A percentile compares a stretch with the other conserved stretches of the same genome.
phyloP scores from a whole-genome alignment of 2,797 vertebrate genomes.

The Strix occidentalis region DNA sequence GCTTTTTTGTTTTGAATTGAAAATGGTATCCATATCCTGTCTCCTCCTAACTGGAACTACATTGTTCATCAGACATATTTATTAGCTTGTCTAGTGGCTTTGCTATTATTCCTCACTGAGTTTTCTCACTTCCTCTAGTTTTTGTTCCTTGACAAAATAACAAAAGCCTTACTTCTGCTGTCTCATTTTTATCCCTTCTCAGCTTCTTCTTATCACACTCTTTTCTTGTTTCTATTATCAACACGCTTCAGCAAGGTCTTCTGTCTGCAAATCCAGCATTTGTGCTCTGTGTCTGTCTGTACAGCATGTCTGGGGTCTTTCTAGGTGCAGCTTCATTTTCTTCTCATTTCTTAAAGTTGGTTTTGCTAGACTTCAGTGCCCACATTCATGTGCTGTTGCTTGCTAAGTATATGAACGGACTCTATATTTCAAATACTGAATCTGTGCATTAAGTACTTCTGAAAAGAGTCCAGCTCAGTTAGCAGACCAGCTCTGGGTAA shows the following conservation, averaged over 20 bases:
- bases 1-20: not conserved
- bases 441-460: not conserved
- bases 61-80: conserved; percentile 32
- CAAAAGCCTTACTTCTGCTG: conserved; percentile 10
- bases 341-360: not conserved
- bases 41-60: not conserved
- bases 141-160: conserved; percentile 53
- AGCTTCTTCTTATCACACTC: conserved; percentile 29
- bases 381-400: not conserved
- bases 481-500: not conserved
- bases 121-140: conserved; percentile 22
- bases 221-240: conserved; percentile 35
- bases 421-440: not conserved
- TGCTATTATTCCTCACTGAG: conserved; percentile 12
- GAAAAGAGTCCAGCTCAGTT: not conserved
- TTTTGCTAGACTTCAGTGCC: not conserved
- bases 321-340: not conserved
- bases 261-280: not conserved
- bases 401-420: not conserved
- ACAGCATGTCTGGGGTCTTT: not conserved
- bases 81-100: conserved; percentile 33
- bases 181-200: conserved; percentile 43
- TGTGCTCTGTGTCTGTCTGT: not conserved
- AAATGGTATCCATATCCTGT: not conserved
- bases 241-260: not conserved